Conservation (phyloP, 2,888 invertebrate species). For the Apeira syringaria region DNA sequence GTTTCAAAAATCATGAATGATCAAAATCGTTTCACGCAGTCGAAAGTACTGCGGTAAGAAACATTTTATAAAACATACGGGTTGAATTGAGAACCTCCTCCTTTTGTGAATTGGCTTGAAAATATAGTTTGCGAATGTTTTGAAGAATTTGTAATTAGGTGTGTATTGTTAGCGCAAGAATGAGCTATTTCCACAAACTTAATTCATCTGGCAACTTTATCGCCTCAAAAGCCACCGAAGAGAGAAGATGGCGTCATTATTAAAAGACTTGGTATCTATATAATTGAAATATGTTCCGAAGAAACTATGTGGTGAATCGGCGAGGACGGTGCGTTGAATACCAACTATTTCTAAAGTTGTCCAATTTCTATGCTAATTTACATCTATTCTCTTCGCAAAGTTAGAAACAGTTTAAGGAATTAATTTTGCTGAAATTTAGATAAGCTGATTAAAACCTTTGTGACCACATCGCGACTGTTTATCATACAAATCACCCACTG, state of each 20-base stretch:
- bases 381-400: constrained; percentile 38
- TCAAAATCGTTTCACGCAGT: too few relatives aligned
- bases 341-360: constrained; percentile 51
- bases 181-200: constrained; percentile 9
- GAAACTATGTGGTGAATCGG: constrained; percentile 56
- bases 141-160: too few relatives aligned
- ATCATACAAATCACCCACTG: constrained; percentile 11
- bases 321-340: constrained; percentile 27
- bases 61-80: too few relatives aligned
- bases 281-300: constrained; percentile 49
- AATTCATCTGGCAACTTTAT: constrained; percentile 37
- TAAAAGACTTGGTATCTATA: constrained; percentile 37
- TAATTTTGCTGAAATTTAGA: constrained; percentile 22
- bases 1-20: too few relatives aligned
- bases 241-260: constrained; percentile 39
- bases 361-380: constrained; percentile 58
- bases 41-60: too few relatives aligned
- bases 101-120: too few relatives aligned
- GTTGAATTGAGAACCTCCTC: too few relatives aligned
- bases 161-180: too few relatives aligned
- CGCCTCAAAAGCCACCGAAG: constrained; percentile 21
- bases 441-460: constrained; percentile 15
- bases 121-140: too few relatives aligned
- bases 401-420: constrained; percentile 35
- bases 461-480: constrained; percentile 13